phyloP scores from a whole-genome alignment of 1,140 invertebrate species.

The Paraescarpia echinospica region DNA sequence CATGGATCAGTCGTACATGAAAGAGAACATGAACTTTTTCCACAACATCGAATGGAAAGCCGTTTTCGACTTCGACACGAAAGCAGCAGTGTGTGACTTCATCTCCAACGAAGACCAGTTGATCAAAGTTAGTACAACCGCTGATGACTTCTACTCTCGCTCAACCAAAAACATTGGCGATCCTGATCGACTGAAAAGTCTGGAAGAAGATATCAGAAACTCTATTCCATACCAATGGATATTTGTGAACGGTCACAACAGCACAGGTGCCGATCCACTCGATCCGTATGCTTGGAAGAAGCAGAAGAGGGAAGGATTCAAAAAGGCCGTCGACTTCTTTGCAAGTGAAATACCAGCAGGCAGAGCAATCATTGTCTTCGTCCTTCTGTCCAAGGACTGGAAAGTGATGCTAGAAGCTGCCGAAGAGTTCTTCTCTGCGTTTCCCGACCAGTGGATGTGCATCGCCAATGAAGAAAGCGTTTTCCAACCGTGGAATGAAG shows the following conservation, averaged over 20 bases:
- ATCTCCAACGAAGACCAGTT: slow-evolving; percentile 8
- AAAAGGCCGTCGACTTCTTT: slow-evolving; percentile 37
- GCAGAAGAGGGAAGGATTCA: slow-evolving; percentile 38
- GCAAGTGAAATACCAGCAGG: slow-evolving; percentile 36
- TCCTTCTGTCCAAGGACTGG: slow-evolving; percentile 39
- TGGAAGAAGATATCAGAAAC: slow-evolving; percentile 20
- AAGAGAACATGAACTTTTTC: slow-evolving; percentile 20
- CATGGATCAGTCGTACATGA: neutral
- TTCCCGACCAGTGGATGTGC: slow-evolving; percentile 42
- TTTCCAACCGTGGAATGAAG: slow-evolving; percentile 29
- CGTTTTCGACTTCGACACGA: slow-evolving; percentile 24
- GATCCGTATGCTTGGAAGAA: slow-evolving; percentile 39
- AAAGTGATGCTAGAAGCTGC: slow-evolving; percentile 40
- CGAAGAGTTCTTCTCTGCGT: slow-evolving; percentile 37
- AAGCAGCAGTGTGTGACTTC: slow-evolving; percentile 13
- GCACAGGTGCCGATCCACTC: slow-evolving; percentile 3
- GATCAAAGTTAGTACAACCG: slow-evolving; percentile 12
- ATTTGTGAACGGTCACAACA: slow-evolving; percentile 25
- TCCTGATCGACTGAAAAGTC: slow-evolving; percentile 3
- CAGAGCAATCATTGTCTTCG: slow-evolving; percentile 38
- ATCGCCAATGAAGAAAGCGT: slow-evolving; percentile 33
- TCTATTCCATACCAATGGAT: slow-evolving; percentile 18
- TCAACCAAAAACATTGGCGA: slow-evolving; percentile 2
- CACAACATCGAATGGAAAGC: slow-evolving; percentile 21
- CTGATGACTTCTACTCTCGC: slow-evolving; percentile 7